Conservation (phyloP, 2,797 vertebrate species). For the Sandelia bainsii region DNA sequence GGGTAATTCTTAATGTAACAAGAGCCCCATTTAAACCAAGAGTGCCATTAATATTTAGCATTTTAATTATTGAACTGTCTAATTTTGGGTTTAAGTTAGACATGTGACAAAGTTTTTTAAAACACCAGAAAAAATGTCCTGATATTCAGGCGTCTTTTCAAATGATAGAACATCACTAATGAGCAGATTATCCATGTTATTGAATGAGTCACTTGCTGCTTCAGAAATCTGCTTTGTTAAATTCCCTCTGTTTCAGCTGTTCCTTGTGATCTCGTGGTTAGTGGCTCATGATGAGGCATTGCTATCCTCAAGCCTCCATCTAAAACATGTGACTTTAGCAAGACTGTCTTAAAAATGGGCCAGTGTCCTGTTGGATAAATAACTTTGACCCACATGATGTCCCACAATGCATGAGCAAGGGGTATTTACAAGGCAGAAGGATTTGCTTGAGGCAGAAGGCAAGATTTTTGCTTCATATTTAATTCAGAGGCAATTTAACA, state of each 20-base stretch:
- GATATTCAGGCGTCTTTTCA: slow-evolving; percentile 27
- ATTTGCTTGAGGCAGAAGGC: slow-evolving; percentile 14
- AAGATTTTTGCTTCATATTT: slow-evolving; percentile 20
- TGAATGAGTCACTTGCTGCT: slow-evolving; percentile 53
- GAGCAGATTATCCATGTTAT: slow-evolving; percentile 60
- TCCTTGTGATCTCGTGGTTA: slow-evolving; percentile 76
- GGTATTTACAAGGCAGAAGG: slow-evolving; percentile 39
- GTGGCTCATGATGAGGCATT: slow-evolving; percentile 62
- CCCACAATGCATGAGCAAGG: slow-evolving; percentile 41
- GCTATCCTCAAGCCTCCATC: slow-evolving; percentile 63
- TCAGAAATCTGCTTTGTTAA: slow-evolving; percentile 56
- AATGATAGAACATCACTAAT: slow-evolving; percentile 58
- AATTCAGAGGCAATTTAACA: slow-evolving; percentile 29
- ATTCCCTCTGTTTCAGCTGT: slow-evolving; percentile 30
- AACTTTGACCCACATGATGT: slow-evolving; percentile 75
- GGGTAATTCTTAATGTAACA: slow-evolving; percentile 23
- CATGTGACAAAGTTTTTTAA: slow-evolving; percentile 3
- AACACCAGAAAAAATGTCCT: slow-evolving; percentile 30
- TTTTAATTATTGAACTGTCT: slow-evolving; percentile 28
- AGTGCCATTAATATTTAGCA: not conserved
- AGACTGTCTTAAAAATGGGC: slow-evolving; percentile 63
- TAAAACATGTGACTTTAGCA: slow-evolving; percentile 79
- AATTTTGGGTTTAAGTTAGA: slow-evolving; percentile 13
- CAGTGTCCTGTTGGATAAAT: slow-evolving; percentile 65
- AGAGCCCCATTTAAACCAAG: slow-evolving; percentile 39